Percentiles rank a stretch among this genome's conserved stretches.
phyloP scores from a whole-genome alignment of 2,888 invertebrate species.

The Cosmorhoe ocellata region DNA sequence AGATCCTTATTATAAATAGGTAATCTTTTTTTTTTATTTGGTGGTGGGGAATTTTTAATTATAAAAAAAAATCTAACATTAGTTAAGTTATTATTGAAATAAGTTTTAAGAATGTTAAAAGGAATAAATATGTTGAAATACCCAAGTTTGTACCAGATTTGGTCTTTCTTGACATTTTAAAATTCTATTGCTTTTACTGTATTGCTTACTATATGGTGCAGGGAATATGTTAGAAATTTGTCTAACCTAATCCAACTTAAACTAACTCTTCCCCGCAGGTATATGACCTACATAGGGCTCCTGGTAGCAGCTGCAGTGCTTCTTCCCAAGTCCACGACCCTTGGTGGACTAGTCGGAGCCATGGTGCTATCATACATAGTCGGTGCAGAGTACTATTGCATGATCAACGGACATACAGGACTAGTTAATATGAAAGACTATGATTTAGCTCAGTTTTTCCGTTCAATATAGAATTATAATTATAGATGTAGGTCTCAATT shows the following conservation, averaged over 20 bases:
- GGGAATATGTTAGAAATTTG: too few relatives aligned
- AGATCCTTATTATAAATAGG: conserved; percentile 49
- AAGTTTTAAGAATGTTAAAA: too few relatives aligned
- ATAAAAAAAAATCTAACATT: background rate
- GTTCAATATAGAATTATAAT: conserved; percentile 34
- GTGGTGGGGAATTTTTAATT: conserved; percentile 45
- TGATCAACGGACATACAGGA: conserved; percentile 79
- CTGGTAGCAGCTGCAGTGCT: conserved; percentile 93
- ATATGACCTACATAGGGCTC: conserved; percentile 92
- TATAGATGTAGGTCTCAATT: too few relatives aligned
- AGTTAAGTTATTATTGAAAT: too few relatives aligned
- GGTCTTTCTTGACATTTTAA: too few relatives aligned
- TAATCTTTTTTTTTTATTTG: conserved; percentile 52
- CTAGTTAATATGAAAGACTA: conserved; percentile 63
- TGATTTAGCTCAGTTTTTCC: conserved; percentile 60
- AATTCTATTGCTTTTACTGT: too few relatives aligned
- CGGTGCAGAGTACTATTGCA: conserved; percentile 89
- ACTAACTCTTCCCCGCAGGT: conserved; percentile 67
- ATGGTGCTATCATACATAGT: conserved; percentile 92
- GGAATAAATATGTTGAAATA: too few relatives aligned
- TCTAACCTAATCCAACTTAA: too few relatives aligned
- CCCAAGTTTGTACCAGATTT: too few relatives aligned
- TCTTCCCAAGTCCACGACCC: conserved; percentile 88
- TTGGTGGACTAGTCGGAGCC: conserved; percentile 90
- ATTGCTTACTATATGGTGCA: too few relatives aligned